Base-by-base conservation (phyloP, 1,140 invertebrate species). In the Batillaria attramentaria region DNA sequence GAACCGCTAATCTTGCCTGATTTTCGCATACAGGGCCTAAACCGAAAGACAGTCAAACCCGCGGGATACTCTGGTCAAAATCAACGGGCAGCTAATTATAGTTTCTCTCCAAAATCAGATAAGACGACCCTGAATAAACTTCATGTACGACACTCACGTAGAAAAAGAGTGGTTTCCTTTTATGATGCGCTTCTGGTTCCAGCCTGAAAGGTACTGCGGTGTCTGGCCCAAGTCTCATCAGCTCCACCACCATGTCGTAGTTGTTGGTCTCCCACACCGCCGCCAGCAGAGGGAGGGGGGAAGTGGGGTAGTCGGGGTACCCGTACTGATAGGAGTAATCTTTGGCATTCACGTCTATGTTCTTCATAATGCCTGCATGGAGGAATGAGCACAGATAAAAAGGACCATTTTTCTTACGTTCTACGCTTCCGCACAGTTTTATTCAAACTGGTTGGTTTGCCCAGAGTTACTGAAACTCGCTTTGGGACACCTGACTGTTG, bases 231-330 rank as follows among this genome's bases (percentile, higher is more conserved):
- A 87, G 69, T 3, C 84, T 84, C 87, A 89, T 87, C 24, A 89
- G 70, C 6, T 85, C 83, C n/a, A 86, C 84, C 1, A 89, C 84
- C 16, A 86, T 75, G n/a, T 85, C 85, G 46, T 79, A 85, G 54
- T 81, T 86, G 78, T 87, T 86, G 0, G 84, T 84, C 76, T 88
- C 85, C 88, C 88, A 89, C 0, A 86, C 84, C 1, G 85, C 86
- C 24, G 87, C 87, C 28, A 89, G n/a, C 6, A 89, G 69, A 8
- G 87, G 86, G 31, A 85, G 84, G 0, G 87, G 84, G 0, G 77
- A 79, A 31, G 80, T 78, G 2, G 86, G 83, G 33, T 70, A 84
- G 68, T 87, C 83, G 6, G 83, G 86, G 73, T 81, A 88, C 28
- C 81, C 68, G 24, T 81, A 78, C 78, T 88, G 86, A 60, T 88